These are phyloP conservation scores for Gnathonemus longibarbis DNA, from an alignment of 2,113 vertebrate genomes.

Conservation along the genomic window DNA sequence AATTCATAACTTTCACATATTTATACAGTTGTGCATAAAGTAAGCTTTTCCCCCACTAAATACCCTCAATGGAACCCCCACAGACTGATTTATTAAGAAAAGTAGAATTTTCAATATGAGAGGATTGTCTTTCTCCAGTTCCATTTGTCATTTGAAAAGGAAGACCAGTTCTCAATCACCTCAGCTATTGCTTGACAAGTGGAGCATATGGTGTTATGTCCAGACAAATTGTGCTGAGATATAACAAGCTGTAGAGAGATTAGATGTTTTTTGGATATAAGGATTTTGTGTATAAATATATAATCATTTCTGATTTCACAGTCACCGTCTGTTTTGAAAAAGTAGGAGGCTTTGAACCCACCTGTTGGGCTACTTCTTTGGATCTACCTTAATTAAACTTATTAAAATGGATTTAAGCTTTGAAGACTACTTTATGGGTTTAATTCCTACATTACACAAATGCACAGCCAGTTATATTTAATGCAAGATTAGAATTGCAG, in stretches of 20 bases:
- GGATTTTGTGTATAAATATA: slow-evolving; percentile 27
- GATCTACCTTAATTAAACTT: slow-evolving; percentile 57
- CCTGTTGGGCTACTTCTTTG: slow-evolving; percentile 46
- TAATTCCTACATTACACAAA: slow-evolving; percentile 24
- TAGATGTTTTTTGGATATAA: slow-evolving; percentile 21
- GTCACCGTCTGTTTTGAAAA: not conserved
- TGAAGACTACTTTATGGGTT: slow-evolving; percentile 39
- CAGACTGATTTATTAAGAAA: not conserved
- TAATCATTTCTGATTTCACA: slow-evolving; percentile 26
- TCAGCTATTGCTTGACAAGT: slow-evolving; percentile 13
- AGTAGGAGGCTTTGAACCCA: slow-evolving; percentile 41
- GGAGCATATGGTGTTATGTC: slow-evolving; percentile 22
- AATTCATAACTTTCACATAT: not conserved
- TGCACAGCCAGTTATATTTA: not conserved
- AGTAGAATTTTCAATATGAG: not conserved
- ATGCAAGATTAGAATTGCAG: not conserved
- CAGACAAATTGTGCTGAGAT: slow-evolving; percentile 9
- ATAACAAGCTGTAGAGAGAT: slow-evolving; percentile 18
- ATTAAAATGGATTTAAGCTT: slow-evolving; percentile 39
- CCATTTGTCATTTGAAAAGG: not conserved
- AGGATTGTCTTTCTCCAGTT: not conserved
- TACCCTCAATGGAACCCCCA: not conserved
- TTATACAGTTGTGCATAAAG: not conserved
- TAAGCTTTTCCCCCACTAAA: not conserved
- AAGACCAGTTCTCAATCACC: slow-evolving; percentile 19